These are phyloP conservation scores for Micronisus gabar DNA, from an alignment of 2,113 vertebrate species.

Conservation along the genomic window DNA sequence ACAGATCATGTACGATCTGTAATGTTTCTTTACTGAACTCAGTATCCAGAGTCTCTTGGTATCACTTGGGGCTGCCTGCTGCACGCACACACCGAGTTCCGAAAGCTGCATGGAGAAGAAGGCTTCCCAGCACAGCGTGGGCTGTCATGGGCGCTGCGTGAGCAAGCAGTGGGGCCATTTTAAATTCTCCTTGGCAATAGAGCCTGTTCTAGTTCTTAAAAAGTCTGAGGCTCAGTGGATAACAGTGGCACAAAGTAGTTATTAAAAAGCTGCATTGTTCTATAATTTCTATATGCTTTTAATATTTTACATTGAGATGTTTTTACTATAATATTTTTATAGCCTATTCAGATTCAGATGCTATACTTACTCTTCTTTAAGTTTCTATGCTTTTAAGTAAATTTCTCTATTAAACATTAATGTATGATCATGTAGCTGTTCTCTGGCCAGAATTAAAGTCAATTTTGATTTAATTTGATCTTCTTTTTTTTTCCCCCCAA, in stretches of 20 bases:
- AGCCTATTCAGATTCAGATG: background rate
- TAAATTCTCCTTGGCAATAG: background rate
- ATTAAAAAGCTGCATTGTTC: background rate
- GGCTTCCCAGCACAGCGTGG: background rate
- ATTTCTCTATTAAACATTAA: background rate
- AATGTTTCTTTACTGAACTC: background rate
- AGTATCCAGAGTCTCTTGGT: background rate
- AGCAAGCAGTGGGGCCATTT: accelerated
- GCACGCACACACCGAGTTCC: background rate
- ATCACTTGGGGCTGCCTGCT: background rate
- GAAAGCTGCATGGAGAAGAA: background rate
- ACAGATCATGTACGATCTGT: background rate
- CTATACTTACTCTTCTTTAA: background rate
- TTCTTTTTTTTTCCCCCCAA: accelerated
- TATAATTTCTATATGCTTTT: background rate
- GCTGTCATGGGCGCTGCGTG: background rate
- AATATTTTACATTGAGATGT: background rate
- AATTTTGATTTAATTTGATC: background rate
- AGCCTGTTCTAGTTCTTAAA: background rate
- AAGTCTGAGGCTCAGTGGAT: background rate
- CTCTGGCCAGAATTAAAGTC: background rate
- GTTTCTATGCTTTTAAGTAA: background rate
- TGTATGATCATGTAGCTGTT: background rate
- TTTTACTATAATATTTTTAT: background rate
- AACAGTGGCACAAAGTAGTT: background rate